Base-by-base conservation (phyloP, 2,797 vertebrate species). In the Tachyglossus aculeatus region DNA sequence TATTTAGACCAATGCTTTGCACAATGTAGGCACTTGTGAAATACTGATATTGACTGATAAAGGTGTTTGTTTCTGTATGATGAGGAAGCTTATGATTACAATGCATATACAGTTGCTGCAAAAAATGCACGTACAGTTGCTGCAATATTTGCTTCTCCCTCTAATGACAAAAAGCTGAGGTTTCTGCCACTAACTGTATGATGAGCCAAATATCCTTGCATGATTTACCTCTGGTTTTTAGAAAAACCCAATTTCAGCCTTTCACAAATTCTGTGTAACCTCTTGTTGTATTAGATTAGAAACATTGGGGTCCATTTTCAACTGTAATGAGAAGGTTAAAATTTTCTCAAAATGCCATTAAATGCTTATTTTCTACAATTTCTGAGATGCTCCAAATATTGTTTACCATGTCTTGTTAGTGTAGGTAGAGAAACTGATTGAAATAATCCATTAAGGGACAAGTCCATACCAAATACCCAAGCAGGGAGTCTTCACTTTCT, bases 401-500 rank as follows among this genome's bases (percentile, higher is more conserved):
- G 10, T 40, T 52, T 19, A 69, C 29, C 77, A 45, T 27, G 21
- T 41, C 11, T 31, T 74, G 37, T 75, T 75, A 56, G 37, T 66
- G 78, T 78, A 67, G 31, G 48, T 48, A 56, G 32, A 85, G 50
- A 80, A 72, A 57, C 18, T 43, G 51, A 45, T 78, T 67, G 64
- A 56, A 74, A 21, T 51, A 74, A 82, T 71, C 64, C 18, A 21
- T 21, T 65, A 67, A 69, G 39, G 45, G 45, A 78, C 76, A 54
- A 62, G 67, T 66, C 81, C 73, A 24, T 80, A 45, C 33, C 48
- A 79, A 87, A 84, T 81, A 56, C 59, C 71, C 80, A 74, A 51
- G 60, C 75, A 69, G 58, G 65, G 84, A 74, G 66, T 67, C 83
- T 92, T 91, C 91, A 83, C 89, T 93, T 90, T 93, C 92, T 93